Evolutionary conservation across 2,888 invertebrate genomes (phyloP).

Genomic region (Lucinisca nassula): DNA sequence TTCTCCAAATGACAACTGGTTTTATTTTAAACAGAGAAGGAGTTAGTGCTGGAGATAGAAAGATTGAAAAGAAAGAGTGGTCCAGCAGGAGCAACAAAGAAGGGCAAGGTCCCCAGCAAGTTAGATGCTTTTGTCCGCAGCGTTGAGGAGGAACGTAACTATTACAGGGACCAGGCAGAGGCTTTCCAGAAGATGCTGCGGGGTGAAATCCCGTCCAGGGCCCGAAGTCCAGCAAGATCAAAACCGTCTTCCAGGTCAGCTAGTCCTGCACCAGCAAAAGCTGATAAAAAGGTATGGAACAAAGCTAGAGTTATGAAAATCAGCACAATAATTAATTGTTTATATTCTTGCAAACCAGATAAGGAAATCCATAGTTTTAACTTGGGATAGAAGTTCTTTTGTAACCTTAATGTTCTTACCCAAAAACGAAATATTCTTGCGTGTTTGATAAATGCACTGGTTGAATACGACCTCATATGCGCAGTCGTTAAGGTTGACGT

Average conservation of each 20-base stretch:
- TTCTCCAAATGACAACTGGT: no score
- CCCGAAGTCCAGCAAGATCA: slow-evolving; percentile 72
- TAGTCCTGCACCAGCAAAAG: slow-evolving; percentile 76
- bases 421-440: no score
- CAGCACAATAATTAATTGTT: no score
- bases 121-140: slow-evolving; percentile 85
- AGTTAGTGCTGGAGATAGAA: slow-evolving; percentile 88
- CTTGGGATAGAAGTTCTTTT: no score
- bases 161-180: slow-evolving; percentile 87
- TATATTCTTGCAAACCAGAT: no score
- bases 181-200: slow-evolving; percentile 83
- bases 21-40: slow-evolving; percentile 84
- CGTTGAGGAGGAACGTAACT: slow-evolving; percentile 87
- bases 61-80: slow-evolving; percentile 85
- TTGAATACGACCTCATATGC: no score
- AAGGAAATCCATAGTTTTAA: no score
- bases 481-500: no score
- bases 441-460: no score
- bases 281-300: slow-evolving; percentile 76
- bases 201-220: slow-evolving; percentile 73
- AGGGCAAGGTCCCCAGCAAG: slow-evolving; percentile 83
- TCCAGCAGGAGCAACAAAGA: slow-evolving; percentile 78
- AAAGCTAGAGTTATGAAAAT: not conserved
- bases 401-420: no score
- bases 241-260: slow-evolving; percentile 74